Percentiles rank a stretch among this genome's conserved stretches.
phyloP scores from a whole-genome alignment of 2,113 vertebrate genomes.

The Rhabdornis inornatus region DNA sequence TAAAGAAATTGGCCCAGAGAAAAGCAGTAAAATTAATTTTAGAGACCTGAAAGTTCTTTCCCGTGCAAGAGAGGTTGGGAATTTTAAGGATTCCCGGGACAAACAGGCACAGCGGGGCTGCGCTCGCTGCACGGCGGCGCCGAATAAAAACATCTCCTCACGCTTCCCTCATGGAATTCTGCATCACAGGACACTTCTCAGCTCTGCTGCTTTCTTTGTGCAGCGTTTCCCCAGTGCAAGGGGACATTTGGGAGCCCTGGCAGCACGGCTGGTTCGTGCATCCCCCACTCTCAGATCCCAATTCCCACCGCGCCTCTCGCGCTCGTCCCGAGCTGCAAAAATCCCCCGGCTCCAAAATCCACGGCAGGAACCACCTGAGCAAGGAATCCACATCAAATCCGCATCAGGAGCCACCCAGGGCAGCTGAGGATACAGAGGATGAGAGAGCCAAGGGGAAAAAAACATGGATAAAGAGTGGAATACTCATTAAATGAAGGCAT shows the following conservation, averaged over 20 bases:
- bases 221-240: background rate
- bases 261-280: background rate
- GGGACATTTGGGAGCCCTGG: background rate
- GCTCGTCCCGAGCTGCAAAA: background rate
- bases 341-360: background rate
- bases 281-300: background rate
- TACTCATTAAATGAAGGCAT: background rate
- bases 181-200: accelerated
- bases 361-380: background rate
- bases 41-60: background rate
- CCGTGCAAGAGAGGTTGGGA: background rate
- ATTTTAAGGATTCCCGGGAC: background rate
- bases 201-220: background rate
- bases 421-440: background rate
- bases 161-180: background rate
- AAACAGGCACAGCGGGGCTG: background rate
- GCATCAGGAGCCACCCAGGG: background rate
- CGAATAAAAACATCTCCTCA: background rate
- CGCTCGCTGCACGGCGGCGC: background rate
- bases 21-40: background rate
- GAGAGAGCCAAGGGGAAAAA: background rate
- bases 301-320: background rate
- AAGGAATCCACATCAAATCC: background rate
- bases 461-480: background rate
- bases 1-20: background rate